phyloP scores from a whole-genome alignment of 2,888 invertebrate species.

The Pristionchus mayeri region DNA sequence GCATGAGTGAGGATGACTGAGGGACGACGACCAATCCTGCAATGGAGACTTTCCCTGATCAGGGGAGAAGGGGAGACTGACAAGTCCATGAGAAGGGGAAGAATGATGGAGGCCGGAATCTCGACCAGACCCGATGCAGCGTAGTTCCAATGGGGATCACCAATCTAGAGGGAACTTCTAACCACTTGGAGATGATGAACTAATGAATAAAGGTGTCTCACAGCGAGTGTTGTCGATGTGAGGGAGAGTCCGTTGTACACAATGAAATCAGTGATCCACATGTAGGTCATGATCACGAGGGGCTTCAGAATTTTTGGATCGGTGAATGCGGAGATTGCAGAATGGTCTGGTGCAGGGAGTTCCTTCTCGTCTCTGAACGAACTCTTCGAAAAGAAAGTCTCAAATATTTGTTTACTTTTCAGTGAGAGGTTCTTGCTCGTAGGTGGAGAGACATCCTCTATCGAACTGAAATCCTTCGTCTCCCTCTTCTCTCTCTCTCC shows the following conservation, averaged over 20 bases:
- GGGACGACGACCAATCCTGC: constrained; percentile 14
- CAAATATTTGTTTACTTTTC: neutral
- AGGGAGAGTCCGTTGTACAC: constrained; percentile 44
- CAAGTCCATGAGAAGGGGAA: constrained; percentile 23
- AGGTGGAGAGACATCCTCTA: neutral
- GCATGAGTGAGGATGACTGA: neutral
- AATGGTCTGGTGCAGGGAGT: neutral
- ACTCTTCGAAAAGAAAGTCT: neutral
- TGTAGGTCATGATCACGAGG: neutral
- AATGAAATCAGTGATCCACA: constrained; percentile 45
- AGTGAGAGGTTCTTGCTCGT: constrained; percentile 11
- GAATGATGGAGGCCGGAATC: constrained; percentile 18
- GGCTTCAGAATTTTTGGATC: neutral
- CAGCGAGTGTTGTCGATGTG: constrained; percentile 1
- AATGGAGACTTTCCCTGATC: neutral
- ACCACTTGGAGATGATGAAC: too few relatives aligned
- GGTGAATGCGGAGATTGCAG: neutral
- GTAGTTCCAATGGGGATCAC: constrained; percentile 39
- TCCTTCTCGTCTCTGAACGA: neutral
- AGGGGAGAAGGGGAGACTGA: neutral
- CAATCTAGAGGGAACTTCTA: constrained; percentile 1
- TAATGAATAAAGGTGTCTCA: too few relatives aligned
- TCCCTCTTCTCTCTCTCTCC: neutral
- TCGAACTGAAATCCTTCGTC: constrained; percentile 16
- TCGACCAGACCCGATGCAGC: constrained; percentile 23